Conservation (phyloP, 2,888 invertebrate species). For the Ophion slaviceki region DNA sequence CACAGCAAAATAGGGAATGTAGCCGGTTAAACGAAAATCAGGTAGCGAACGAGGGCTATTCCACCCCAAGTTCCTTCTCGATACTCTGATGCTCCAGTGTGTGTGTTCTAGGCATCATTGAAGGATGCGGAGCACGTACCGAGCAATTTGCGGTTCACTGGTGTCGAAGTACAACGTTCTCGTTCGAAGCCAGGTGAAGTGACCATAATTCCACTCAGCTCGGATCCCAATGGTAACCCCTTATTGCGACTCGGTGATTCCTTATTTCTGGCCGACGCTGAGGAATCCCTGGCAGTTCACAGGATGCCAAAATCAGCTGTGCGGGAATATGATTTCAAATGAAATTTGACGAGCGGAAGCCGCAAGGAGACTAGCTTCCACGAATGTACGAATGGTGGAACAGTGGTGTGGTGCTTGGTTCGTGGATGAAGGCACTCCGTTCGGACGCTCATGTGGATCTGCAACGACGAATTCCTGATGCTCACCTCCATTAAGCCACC, state of each 20-base stretch:
- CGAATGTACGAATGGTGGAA: slow-evolving; percentile 26
- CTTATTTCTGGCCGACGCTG: background rate
- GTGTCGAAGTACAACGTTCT: slow-evolving; percentile 62
- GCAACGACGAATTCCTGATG: slow-evolving; percentile 45
- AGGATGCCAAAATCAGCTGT: background rate
- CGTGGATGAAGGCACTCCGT: slow-evolving; percentile 11
- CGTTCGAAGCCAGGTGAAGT: slow-evolving; percentile 34
- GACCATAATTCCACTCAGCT: slow-evolving; percentile 58
- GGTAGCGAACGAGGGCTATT: slow-evolving; percentile 28
- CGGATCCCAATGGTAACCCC: slow-evolving; percentile 4
- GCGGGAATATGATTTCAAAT: background rate
- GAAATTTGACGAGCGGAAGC: background rate
- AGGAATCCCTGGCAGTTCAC: background rate
- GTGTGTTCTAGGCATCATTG: slow-evolving; percentile 8
- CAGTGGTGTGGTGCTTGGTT: slow-evolving; percentile 2
- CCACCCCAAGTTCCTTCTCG: slow-evolving; percentile 3
- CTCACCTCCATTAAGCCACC: slow-evolving; percentile 66
- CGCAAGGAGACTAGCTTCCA: background rate
- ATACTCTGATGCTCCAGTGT: slow-evolving; percentile 2
- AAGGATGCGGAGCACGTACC: slow-evolving; percentile 77
- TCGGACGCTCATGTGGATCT: slow-evolving; percentile 34
- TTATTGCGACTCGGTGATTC: background rate
- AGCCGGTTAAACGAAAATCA: slow-evolving; percentile 33
- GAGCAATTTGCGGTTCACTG: slow-evolving; percentile 72
- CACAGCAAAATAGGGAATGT: slow-evolving; percentile 33